Conservation (phyloP, 2,113 vertebrate genomes). For the Ceyx margarethae region DNA sequence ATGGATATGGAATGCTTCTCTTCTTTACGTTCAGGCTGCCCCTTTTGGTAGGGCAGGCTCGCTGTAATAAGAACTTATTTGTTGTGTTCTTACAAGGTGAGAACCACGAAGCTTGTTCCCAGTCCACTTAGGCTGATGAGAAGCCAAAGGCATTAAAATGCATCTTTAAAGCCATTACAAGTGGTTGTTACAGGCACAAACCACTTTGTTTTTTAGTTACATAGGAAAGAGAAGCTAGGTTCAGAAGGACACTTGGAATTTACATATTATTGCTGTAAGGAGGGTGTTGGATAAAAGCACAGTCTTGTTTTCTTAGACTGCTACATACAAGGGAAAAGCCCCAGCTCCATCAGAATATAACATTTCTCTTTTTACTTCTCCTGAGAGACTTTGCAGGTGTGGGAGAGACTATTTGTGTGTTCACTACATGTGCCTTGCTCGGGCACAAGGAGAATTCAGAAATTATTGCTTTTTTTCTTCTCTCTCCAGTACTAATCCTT, state of each 20-base stretch:
- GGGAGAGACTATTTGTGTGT: constrained; percentile 33
- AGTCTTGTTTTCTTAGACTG: not conserved
- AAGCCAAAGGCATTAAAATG: constrained; percentile 55
- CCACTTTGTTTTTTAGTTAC: constrained; percentile 37
- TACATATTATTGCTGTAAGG: not conserved
- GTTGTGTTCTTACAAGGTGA: constrained; percentile 32
- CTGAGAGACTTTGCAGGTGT: constrained; percentile 17
- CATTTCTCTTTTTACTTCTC: constrained; percentile 39
- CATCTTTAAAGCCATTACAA: constrained; percentile 60
- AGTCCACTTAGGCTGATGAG: constrained; percentile 46
- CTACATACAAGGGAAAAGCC: not conserved
- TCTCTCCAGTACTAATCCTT: not conserved
- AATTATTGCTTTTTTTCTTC: not conserved
- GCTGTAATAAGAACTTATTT: constrained; percentile 25
- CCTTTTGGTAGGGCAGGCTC: constrained; percentile 4
- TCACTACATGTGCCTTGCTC: constrained; percentile 11
- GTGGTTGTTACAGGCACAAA: constrained; percentile 30
- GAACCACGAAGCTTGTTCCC: constrained; percentile 43
- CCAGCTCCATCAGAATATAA: not conserved
- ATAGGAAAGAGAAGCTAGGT: not conserved
- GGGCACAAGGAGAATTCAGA: not conserved
- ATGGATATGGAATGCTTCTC: constrained; percentile 46
- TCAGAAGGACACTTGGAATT: not conserved
- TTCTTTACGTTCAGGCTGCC: constrained; percentile 34
- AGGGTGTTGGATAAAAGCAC: not conserved